A percentile compares a stretch with the other conserved stretches of the same genome.
Evolutionary conservation across 2,888 invertebrate genomes (phyloP).

Genomic region (Smittia aterrima): DNA sequence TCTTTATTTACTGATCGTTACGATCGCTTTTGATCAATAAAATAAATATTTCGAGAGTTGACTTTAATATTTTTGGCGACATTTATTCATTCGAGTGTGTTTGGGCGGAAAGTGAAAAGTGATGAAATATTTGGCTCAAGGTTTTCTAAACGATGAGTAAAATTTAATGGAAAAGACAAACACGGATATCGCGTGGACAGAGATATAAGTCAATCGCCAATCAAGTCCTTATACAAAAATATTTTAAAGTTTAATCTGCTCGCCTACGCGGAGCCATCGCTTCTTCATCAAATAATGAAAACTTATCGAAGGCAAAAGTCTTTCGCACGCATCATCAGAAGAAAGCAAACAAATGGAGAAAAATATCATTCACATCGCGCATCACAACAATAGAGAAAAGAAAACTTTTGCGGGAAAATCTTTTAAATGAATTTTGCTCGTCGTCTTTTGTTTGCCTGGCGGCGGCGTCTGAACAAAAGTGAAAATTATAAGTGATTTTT

Average conservation of each 20-base stretch:
- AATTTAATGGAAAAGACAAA: neutral
- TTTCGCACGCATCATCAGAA: slow-evolving; percentile 31
- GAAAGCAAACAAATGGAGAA: slow-evolving; percentile 3
- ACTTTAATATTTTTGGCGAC: neutral
- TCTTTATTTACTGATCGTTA: neutral
- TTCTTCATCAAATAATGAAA: slow-evolving; percentile 15
- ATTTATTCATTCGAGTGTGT: neutral
- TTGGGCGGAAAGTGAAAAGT: neutral
- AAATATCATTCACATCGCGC: slow-evolving; percentile 6
- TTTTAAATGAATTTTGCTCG: neutral
- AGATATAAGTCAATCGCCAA: no score
- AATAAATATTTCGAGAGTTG: neutral
- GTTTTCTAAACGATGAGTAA: neutral
- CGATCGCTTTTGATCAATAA: neutral
- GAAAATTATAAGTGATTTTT: slow-evolving; percentile 9
- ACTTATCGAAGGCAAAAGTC: slow-evolving; percentile 37
- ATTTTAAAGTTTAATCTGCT: no score
- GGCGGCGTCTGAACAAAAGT: neutral
- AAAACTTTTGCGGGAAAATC: slow-evolving; percentile 24
- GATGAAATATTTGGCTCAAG: neutral
- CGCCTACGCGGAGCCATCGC: neutral
- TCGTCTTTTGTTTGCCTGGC: neutral
- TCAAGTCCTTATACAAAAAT: no score
- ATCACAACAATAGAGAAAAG: neutral
- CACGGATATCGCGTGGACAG: neutral